phyloP scores from a whole-genome alignment of 2,888 invertebrate genomes.

The Julus scandinavius region DNA sequence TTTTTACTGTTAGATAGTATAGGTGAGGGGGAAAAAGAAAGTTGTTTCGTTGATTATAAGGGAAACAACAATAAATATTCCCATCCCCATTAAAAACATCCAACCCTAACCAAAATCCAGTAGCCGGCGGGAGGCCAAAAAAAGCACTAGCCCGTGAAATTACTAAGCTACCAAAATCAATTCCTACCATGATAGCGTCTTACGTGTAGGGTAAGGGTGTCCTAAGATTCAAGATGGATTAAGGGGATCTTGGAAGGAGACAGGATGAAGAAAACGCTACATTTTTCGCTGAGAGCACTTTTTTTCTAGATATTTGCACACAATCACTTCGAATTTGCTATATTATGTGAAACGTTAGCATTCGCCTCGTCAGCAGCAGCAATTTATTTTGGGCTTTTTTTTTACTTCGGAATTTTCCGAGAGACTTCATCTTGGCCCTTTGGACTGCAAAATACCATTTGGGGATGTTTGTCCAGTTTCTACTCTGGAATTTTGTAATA shows the following conservation, averaged over 20 bases:
- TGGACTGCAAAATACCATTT: not conserved
- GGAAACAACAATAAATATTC: not conserved
- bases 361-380: constrained; percentile 1
- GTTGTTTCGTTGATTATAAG: not conserved
- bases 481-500: not conserved
- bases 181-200: not conserved
- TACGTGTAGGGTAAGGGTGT: not conserved
- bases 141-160: not conserved
- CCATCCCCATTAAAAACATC: constrained; percentile 4
- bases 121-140: not conserved
- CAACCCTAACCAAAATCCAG: not conserved
- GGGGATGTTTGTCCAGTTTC: not conserved
- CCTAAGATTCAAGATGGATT: not conserved
- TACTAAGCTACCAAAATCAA: constrained; percentile 21
- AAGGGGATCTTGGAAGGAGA: not conserved
- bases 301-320: constrained; percentile 27
- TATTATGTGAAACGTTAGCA: constrained; percentile 12
- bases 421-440: not conserved
- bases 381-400: not conserved
- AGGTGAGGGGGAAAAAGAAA: not conserved
- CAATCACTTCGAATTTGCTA: constrained; percentile 33
- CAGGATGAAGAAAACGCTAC: not conserved
- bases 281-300: constrained; percentile 33
- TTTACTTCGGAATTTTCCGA: not conserved
- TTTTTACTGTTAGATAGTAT: not conserved